These are phyloP conservation scores for Cichladusa arquata DNA, from an alignment of 2,113 vertebrate species.

Conservation along the genomic window DNA sequence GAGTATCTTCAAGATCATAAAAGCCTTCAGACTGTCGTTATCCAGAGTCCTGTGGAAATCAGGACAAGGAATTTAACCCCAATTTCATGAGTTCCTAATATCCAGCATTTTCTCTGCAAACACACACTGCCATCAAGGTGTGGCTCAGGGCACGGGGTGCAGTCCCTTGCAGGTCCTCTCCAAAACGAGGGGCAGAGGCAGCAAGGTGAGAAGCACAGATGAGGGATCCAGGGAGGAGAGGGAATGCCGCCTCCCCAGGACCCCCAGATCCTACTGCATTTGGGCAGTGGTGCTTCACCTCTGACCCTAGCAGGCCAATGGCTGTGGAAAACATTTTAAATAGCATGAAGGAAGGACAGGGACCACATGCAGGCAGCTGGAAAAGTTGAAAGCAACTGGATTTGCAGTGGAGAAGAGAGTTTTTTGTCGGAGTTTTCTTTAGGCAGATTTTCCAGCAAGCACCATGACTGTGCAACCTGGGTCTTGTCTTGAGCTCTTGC, in stretches of 20 bases:
- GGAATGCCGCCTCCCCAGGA: background rate
- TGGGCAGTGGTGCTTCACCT: fast-evolving
- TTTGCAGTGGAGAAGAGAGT: background rate
- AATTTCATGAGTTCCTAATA: fast-evolving
- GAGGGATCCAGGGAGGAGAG: background rate
- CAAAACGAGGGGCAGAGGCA: background rate
- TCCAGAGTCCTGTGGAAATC: background rate
- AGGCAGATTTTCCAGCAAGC: fast-evolving
- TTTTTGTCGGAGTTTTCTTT: fast-evolving
- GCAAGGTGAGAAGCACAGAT: fast-evolving
- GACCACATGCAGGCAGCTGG: background rate
- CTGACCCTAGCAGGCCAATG: fast-evolving
- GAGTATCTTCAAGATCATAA: background rate
- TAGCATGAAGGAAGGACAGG: background rate
- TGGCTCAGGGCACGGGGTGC: fast-evolving
- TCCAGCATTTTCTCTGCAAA: background rate
- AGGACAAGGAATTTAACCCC: background rate
- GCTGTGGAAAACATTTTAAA: background rate
- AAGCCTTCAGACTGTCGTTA: background rate
- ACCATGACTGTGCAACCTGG: fast-evolving
- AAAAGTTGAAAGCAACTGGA: background rate
- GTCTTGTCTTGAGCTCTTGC: background rate
- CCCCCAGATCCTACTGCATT: background rate
- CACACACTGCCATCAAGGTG: background rate
- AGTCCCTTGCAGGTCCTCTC: background rate